Evolutionary conservation across 2,113 vertebrate species (phyloP), one percentile per base, ranked within the genome.

Genomic region (Caranx ignobilis): DNA sequence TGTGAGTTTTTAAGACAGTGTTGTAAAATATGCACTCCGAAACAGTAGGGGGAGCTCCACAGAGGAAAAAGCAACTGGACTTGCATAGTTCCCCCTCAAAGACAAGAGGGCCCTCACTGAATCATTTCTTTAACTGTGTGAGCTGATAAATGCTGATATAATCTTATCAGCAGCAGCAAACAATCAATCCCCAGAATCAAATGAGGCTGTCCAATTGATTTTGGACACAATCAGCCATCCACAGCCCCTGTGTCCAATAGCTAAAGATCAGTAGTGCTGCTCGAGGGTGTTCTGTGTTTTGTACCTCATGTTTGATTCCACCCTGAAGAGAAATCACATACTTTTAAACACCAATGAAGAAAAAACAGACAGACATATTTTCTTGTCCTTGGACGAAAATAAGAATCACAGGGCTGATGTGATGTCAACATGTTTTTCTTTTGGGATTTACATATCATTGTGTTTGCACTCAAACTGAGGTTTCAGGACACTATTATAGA

Each of bases 191-290:
- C 32, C 16, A 19, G 16, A 65, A 50, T 60, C 35, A 12, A 81
- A 76, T 35, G 26, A 26, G 26, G 68, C 7, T 55, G 63, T 78
- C 62, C 50, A 47, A 79, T 82, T 12, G 67, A 37, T 47, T 79
- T 62, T 47, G 50, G 80, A 76, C 26, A 13, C 57, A 69, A 67
- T 86, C 77, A 75, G 57, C 57, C 60, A 12, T 62, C 77, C 60
- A 50, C 55, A 75, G 47, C 45, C 6, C n/a, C 48, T 68, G 64
- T 62, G 71, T 64, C 55, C 61, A 66, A 37, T 18, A 61, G 21
- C 56, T 61, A 39, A 48, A 71, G 68, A 74, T 71, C 86, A 76
- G 31, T 66, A 71, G 18, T 63, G 52, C 84, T 79, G 59, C 57
- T 63, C 15, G 6, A 52, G 50, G 21, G n/a, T 65, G 50, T 81